Conservation (phyloP, 2,797 vertebrate species). For the Sciurus carolinensis region DNA sequence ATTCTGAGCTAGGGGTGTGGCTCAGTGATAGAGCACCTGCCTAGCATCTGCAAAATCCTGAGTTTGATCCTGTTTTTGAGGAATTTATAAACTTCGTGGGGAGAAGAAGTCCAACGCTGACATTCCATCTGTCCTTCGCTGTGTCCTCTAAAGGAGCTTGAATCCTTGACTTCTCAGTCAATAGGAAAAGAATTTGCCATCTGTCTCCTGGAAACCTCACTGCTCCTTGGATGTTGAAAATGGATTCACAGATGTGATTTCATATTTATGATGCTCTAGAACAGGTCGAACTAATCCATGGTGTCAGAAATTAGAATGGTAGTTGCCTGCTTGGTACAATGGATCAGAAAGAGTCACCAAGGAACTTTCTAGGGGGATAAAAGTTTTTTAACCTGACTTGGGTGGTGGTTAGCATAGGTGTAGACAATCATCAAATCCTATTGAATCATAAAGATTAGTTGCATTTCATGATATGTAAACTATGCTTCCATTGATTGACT, state of each 20-base stretch:
- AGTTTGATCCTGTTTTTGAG: background rate
- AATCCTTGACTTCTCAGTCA: background rate
- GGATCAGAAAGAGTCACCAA: background rate
- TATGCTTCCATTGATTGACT: background rate
- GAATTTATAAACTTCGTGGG: background rate
- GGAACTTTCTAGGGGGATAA: background rate
- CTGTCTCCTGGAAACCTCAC: background rate
- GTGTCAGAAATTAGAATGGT: background rate
- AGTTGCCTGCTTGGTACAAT: background rate
- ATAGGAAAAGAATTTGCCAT: background rate
- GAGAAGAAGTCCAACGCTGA: background rate
- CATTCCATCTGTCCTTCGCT: background rate
- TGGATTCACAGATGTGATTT: background rate
- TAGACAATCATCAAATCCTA: background rate
- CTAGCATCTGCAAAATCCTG: background rate
- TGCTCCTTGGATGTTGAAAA: background rate
- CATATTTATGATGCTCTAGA: background rate
- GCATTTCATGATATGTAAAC: background rate
- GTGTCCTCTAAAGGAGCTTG: fast-evolving
- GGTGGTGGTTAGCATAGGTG: background rate
- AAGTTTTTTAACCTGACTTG: background rate
- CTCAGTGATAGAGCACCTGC: background rate
- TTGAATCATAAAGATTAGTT: background rate
- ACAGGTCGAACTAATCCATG: background rate
- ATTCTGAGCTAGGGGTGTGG: background rate